Conservation (phyloP, 2,888 invertebrate genomes). For the Thysanoteuthis rhombus region DNA sequence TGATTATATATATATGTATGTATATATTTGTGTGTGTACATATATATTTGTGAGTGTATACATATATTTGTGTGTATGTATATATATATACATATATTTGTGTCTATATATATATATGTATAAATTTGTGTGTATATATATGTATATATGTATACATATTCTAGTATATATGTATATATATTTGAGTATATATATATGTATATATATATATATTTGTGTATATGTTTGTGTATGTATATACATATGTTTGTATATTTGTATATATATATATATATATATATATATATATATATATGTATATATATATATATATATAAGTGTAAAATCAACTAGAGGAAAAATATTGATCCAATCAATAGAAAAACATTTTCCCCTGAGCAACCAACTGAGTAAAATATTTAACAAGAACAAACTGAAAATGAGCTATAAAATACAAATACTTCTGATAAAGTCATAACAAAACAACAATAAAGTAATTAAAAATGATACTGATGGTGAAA, state of each 20-base stretch:
- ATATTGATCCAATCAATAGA: too few species aligned
- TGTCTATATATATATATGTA: not conserved
- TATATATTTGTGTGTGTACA: not conserved
- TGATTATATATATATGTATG: not conserved
- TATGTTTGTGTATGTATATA: not conserved
- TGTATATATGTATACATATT: slow-evolving; percentile 20
- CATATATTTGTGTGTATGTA: not conserved
- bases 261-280: not conserved
- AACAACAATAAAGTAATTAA: too few species aligned
- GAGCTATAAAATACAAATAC: too few species aligned
- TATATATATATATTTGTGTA: not conserved
- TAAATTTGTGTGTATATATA: not conserved
- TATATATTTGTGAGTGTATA: not conserved
- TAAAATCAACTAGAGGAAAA: too few species aligned
- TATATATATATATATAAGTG: too few species aligned
- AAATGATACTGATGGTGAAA: too few species aligned
- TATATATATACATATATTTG: not conserved
- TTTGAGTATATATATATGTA: too few species aligned
- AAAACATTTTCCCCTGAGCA: too few species aligned
- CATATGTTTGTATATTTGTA: not conserved
- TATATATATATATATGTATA: not conserved
- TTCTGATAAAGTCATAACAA: too few species aligned
- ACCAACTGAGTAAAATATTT: too few species aligned
- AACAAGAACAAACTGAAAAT: too few species aligned
- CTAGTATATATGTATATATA: slow-evolving; percentile 13